Conservation (phyloP, 1,140 invertebrate species). For the Bradysia coprophila region DNA sequence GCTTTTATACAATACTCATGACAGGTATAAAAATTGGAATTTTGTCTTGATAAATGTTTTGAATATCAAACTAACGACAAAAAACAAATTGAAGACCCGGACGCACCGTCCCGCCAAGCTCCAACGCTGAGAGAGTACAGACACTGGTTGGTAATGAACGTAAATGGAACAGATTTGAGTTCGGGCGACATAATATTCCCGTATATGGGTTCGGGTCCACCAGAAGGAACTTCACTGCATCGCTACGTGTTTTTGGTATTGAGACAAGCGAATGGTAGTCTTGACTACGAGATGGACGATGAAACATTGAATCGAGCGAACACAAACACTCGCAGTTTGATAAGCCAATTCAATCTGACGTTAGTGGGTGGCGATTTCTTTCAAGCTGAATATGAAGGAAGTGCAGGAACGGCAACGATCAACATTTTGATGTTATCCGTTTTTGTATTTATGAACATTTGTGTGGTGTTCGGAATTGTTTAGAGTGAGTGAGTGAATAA, state of each 20-base stretch:
- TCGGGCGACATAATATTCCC: slow-evolving; percentile 57
- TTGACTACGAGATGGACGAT: slow-evolving; percentile 8
- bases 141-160: slow-evolving; percentile 86
- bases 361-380: slow-evolving; percentile 79
- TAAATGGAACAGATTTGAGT: slow-evolving; percentile 55
- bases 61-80: not conserved
- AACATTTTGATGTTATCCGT: too few species aligned
- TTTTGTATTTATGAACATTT: too few species aligned
- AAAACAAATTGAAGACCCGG: slow-evolving; percentile 23
- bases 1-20: slow-evolving; percentile 63
- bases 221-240: slow-evolving; percentile 64
- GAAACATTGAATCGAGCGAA: slow-evolving; percentile 36
- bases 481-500: too few species aligned
- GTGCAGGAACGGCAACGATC: too few species aligned
- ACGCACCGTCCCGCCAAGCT: slow-evolving; percentile 65
- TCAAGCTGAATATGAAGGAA: slow-evolving; percentile 79
- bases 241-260: slow-evolving; percentile 80
- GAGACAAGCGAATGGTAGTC: slow-evolving; percentile 40
- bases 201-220: slow-evolving; percentile 79
- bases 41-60: too few species aligned
- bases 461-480: too few species aligned
- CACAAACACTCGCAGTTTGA: slow-evolving; percentile 60
- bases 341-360: slow-evolving; percentile 67
- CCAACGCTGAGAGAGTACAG: slow-evolving; percentile 74
- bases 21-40: too few species aligned